Base-by-base conservation (phyloP, 2,888 invertebrate species). In the Trichogramma evanescens region DNA sequence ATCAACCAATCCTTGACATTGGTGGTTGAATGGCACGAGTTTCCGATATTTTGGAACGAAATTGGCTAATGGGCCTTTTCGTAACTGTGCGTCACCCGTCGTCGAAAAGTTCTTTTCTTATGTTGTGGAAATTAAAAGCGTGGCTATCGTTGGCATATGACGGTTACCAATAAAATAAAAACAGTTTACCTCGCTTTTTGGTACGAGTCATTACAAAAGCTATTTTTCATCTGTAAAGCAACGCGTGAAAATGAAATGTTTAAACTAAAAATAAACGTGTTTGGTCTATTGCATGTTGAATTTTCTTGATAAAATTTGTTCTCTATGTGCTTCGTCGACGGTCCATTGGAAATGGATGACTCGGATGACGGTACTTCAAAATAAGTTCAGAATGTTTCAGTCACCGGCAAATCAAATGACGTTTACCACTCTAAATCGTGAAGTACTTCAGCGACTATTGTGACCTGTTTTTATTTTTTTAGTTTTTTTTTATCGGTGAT, bases 51-150 rank as follows among this genome's bases (percentile, higher is more conserved):
- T 48, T 48, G 48, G 53, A 48, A 39, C 51, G 64, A 65, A 58
- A 61, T 66, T 67, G 67, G 65, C 56, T 67, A 65, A 45, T 58
- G 58, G 65, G 51, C 65, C 67, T 68, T 66, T 64, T 65, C 49
- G 41, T 46, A 41, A 48, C 41, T 44, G n/a, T 4, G 26, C 26
- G 51, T 51, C 44, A 58, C 52, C 51, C 46, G 38, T 13, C 50
- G 26, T 26, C 13, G 9, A 26, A 26, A 26, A 26, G 26, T 26
- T 50, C 4, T 4, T 8, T 50, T 38, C 9, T 39, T 40, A 26
- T 26, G 26, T 52, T 45, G 40, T 46, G 40, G 41, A 58, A 43
- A 54, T 51, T 40, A 46, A 10, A 44, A 13, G 43, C 9, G 42
- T 50, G 45, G 43, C 13, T 56, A 2, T n/a, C 38, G 10, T n/a